Base-by-base conservation (phyloP, 2,888 invertebrate genomes). In the Glaucopsyche alexis region DNA sequence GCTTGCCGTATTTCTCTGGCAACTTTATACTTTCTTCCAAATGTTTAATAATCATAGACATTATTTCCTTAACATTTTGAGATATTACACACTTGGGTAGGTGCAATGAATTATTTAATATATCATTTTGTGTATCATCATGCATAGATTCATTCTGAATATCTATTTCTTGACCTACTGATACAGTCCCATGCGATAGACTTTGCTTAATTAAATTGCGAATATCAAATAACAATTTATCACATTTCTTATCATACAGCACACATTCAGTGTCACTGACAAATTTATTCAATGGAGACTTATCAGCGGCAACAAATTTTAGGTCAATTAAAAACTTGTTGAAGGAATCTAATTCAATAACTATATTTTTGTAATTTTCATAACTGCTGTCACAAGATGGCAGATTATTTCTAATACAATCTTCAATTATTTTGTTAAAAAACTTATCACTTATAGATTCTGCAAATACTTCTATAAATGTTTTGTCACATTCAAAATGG, bases 191-290 rank as follows among this genome's bases (percentile, higher is more conserved):
- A 77, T 84, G 84, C 1, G 90, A 87, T 7, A 93, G 77, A 78
- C 91, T 91, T 60, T 90, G 84, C 13, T 84, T 84, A 0, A 93
- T 79, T 52, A 92, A 76, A 14, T 76, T 81, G 47, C 91, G 85
- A 3, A 91, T 84, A 80, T 90, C 89, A 1, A 83, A 84, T 0
- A 93, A 79, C 7, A 93, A 76, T 77, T 90, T 93, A 76, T 90
- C 87, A 84, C 91, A 93, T 79, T 91, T 92, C 72, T 92, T 93
- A 72, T 91, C 87, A 73, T 92, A 93, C 29, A 93, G 78, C 0
- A 93, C 87, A 80, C 87, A 87, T 81, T 92, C 90, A 2, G 90
- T 89, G 45, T 93, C 85, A 79, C 88, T 85, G 8, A 92, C 87
- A 73, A 89, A 93, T 76, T 89, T 87, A 76, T 89, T 87, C 1